Evolutionary conservation across 2,113 vertebrate genomes (phyloP), one percentile per base, ranked within the genome.

Genomic region (Asarcornis scutulata): DNA sequence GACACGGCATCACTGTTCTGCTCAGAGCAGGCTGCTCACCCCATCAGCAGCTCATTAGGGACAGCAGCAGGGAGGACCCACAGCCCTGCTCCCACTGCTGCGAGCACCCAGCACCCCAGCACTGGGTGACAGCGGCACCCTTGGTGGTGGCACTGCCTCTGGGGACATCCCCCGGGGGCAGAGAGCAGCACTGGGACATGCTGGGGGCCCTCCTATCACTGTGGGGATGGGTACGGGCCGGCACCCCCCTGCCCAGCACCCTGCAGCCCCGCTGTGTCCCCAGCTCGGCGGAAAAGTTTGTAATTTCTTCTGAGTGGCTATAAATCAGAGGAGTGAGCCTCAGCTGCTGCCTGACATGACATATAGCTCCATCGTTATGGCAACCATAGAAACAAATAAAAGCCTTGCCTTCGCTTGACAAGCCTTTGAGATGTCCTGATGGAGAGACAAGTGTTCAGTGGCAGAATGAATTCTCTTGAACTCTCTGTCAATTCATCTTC

Each of bases 321-420:
- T 98, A 97, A 98, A 98, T 98, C 96, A 97, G 89, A 89, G 83
- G 82, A 26, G 48, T 15, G 75, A 91, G 76, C 83, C 96, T 97
- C 94, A 97, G 97, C 95, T 87, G 96, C 82, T 3, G 50, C 91
- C 92, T 96, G 97, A 96, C 94, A 82, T 97, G 98, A 98, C 98
- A 98, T 97, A 96, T 89, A 96, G 96, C 95, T 98, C 93, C 91
- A 95, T 98, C 15, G 67, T 98, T 97, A 98, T 97, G 97, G 97
- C 96, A 98, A 98, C 97, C 96, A 87, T 1, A 91, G 96, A 95
- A 94, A 92, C 17, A 74, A 95, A 97, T 97, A 98, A 97, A 98
- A 98, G 95, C 94, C 25, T 93, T 66, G 74, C 95, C 93, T 95
- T 85, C 1, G 4, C 95, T 92, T 97, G 97, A 96, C 97, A 96